Base-by-base conservation (phyloP, 2,797 vertebrate genomes). In the Artibeus lituratus region DNA sequence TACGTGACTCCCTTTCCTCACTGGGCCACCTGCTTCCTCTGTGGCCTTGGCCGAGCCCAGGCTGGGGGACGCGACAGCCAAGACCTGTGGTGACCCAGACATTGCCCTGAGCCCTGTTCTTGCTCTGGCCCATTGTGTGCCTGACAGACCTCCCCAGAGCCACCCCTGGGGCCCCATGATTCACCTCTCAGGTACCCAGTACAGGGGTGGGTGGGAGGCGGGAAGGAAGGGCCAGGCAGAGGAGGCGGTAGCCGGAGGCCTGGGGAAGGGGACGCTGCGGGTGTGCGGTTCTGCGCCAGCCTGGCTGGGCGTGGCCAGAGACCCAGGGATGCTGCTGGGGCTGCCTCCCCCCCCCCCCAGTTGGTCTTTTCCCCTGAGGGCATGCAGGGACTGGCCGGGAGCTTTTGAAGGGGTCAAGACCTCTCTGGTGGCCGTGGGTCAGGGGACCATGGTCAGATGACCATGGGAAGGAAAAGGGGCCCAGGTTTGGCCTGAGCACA, bases 281-380 rank as follows among this genome's bases (percentile, higher is more conserved):
- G 12, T 14, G 1, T 44, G 26, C 24, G 2, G 47, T 24, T 24
- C 53, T 44, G 35, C 22, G 26, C 1, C 0, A 47, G 47, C 29
- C 83, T 26, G 51, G 1, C 32, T 14, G 70, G 88, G 78, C 5
- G 0, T 24, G 18, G n/a, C 29, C 39, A 42, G 15, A 59, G n/a
- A 42, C n/a, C 55, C 73, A 22, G 83, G 2, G 47, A 2, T 3
- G 32, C 10, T 11, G 76, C 44, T 6, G 0, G 35, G 22, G 49
- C 24, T 1, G 1, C 53, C n/a, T n/a, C n/a, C n/a, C n/a, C n/a
- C n/a, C 15, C 35, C 6, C 16, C 18, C 57, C 37, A 24, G 18
- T 15, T 19, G 53, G 47, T 57, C n/a, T 90, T 72, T 51, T 49
- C 24, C 59, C 73, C 65, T n/a, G 51, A 73, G 39, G 94, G 35